phyloP scores from a whole-genome alignment of 2,888 invertebrate species.

The Allophyes oxyacanthae region DNA sequence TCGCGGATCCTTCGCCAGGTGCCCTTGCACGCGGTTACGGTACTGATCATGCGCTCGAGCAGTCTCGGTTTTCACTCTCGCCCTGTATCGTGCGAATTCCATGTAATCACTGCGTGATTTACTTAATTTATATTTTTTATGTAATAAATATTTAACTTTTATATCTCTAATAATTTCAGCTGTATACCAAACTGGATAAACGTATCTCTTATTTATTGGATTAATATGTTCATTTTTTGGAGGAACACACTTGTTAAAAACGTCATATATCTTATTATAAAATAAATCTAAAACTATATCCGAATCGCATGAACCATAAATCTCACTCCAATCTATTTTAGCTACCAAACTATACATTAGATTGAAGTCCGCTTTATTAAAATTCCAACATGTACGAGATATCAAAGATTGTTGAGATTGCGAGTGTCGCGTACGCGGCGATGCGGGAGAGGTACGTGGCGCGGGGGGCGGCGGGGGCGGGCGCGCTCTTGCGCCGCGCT shows the following conservation, averaged over 20 bases:
- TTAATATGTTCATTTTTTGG: conserved; percentile 2
- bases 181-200: conserved; percentile 2
- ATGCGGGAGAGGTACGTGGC: too few relatives aligned
- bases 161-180: background rate
- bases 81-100: conserved; percentile 1
- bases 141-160: conserved; percentile 3
- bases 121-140: conserved; percentile 3
- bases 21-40: conserved; percentile 4
- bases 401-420: too few relatives aligned
- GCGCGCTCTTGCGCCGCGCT: background rate
- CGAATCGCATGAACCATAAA: background rate
- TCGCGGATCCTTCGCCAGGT: conserved; percentile 12
- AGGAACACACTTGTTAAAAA: conserved; percentile 1
- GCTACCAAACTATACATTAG: too few relatives aligned
- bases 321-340: conserved; percentile 7
- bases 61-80: conserved; percentile 14
- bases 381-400: too few relatives aligned
- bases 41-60: conserved; percentile 9
- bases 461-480: too few relatives aligned
- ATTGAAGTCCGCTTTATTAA: too few relatives aligned
- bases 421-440: too few relatives aligned
- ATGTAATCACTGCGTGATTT: conserved; percentile 1
- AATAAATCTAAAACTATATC: conserved; percentile 2
- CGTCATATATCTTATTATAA: conserved; percentile 1
- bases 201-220: conserved; percentile 3